These are phyloP conservation scores for Apantesis nais DNA, from an alignment of 2,888 invertebrate genomes.

Conservation along the genomic window DNA sequence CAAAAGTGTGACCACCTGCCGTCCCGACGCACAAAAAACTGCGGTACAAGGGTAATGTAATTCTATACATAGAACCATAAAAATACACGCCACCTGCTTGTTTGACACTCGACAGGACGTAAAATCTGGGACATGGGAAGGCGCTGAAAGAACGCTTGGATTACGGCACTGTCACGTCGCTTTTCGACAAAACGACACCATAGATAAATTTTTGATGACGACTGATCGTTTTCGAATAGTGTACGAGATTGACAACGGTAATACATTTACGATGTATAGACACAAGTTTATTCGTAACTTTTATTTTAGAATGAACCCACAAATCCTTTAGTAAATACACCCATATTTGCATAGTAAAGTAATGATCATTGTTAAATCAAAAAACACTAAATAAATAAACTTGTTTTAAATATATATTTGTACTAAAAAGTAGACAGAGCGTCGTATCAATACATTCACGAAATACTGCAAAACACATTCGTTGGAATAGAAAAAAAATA, in stretches of 20 bases:
- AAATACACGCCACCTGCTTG: constrained; percentile 55
- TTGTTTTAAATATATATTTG: neutral
- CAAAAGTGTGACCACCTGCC: constrained; percentile 37
- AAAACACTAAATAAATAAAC: neutral
- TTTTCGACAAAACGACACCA: constrained; percentile 31
- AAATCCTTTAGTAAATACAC: constrained; percentile 3
- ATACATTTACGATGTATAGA: constrained; percentile 15
- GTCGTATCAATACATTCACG: neutral
- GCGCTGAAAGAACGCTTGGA: constrained; percentile 31
- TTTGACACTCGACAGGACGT: constrained; percentile 49
- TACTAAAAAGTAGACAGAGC: neutral
- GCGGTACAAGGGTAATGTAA: constrained; percentile 46
- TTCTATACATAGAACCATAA: constrained; percentile 48
- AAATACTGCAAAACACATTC: neutral
- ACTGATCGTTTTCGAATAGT: constrained; percentile 40
- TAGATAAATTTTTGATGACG: constrained; percentile 31
- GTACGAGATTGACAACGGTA: constrained; percentile 34
- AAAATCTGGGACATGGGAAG: constrained; percentile 42
- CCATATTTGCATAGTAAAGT: constrained; percentile 3
- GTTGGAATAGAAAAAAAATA: constrained; percentile 30
- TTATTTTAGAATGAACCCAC: constrained; percentile 6
- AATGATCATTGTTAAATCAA: neutral
- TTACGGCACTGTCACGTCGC: constrained; percentile 26
- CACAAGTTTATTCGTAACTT: constrained; percentile 6
- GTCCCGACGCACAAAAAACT: constrained; percentile 24